Evolutionary conservation across 2,797 vertebrate species (phyloP), one percentile per base, ranked within the genome.

Genomic region (Psittacula derbiana): DNA sequence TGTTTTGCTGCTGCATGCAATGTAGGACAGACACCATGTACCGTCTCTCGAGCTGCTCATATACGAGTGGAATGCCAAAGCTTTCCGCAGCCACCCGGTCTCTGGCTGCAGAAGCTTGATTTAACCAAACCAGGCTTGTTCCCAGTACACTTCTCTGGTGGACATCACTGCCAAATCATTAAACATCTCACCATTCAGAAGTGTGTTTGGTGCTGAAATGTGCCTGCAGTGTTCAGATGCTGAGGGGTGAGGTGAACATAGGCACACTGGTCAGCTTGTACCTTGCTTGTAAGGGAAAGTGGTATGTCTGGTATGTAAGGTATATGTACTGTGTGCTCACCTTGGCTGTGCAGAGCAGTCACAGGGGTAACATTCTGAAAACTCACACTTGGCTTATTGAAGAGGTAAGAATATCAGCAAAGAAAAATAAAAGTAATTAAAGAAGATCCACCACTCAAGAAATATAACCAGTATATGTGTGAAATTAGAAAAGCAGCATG

Each of bases 21-120:
- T 2, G 24, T 6, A 4, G 46, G 46, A 58, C 36, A 38, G 46
- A 19, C 5, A 58, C 12, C 0, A 0, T 13, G 8, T 11, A 3
- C 0, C 3, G 53, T 16, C 85, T 55, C 15, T 20, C 10, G 1
- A 19, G 62, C 31, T 21, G 47, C n/a, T 64, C 23, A 0, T 7
- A 11, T 7, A 6, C 0, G 5, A 21, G 31, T 7, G 9, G 16
- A 9, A 16, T 1, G 16, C 23, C 44, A 65, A n/a, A 58, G 49
- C 23, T 21, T 19, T 23, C 36, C 11, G 2, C 40, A 41, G 14
- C 36, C n/a, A 11, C 53, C 30, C 16, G 11, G 2, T 2, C 38
- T 28, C 2, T 0, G 46, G 36, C 58, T 47, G 28, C 30, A n/a
- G 18, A 16, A 27, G 8, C 30, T 31, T 4, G 3, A 19, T 16